These are phyloP conservation scores for Hirundichthys speculiger DNA, from an alignment of 2,113 vertebrate genomes.

Conservation along the genomic window DNA sequence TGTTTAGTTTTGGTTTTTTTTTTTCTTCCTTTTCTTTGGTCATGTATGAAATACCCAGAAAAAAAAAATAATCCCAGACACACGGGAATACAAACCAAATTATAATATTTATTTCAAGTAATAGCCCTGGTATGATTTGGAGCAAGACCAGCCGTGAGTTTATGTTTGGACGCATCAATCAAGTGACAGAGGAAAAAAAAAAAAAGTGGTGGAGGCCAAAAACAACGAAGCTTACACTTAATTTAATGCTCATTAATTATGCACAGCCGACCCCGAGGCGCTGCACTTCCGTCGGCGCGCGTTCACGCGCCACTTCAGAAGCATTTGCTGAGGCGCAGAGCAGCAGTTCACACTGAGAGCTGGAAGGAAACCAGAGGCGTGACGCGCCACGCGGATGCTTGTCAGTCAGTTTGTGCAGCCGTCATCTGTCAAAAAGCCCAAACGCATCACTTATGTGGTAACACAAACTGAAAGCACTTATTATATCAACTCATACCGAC, in stretches of 20 bases:
- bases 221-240: slow-evolving; percentile 63
- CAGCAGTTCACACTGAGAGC: background rate
- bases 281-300: slow-evolving; percentile 32
- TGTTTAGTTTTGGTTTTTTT: too few relatives aligned
- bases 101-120: slow-evolving; percentile 7
- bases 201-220: too few relatives aligned
- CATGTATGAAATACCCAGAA: too few relatives aligned
- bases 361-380: slow-evolving; percentile 24
- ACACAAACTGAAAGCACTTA: too few relatives aligned
- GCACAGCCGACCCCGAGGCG: slow-evolving; percentile 49
- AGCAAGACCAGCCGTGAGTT: slow-evolving; percentile 14
- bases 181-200: slow-evolving; percentile 15
- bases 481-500: too few relatives aligned
- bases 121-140: slow-evolving; percentile 2
- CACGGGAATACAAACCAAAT: background rate
- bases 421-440: background rate
- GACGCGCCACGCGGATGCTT: slow-evolving; percentile 30
- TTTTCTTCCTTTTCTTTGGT: too few relatives aligned
- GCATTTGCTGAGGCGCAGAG: slow-evolving; percentile 15
- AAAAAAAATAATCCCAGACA: slow-evolving; percentile 2
- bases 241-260: slow-evolving; percentile 71
- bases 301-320: slow-evolving; percentile 31
- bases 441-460: too few relatives aligned
- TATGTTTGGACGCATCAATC: slow-evolving; percentile 15
- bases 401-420: slow-evolving; percentile 34